Conservation (phyloP, 64 coral and sea anemone species). For the Anthopleura sola region DNA sequence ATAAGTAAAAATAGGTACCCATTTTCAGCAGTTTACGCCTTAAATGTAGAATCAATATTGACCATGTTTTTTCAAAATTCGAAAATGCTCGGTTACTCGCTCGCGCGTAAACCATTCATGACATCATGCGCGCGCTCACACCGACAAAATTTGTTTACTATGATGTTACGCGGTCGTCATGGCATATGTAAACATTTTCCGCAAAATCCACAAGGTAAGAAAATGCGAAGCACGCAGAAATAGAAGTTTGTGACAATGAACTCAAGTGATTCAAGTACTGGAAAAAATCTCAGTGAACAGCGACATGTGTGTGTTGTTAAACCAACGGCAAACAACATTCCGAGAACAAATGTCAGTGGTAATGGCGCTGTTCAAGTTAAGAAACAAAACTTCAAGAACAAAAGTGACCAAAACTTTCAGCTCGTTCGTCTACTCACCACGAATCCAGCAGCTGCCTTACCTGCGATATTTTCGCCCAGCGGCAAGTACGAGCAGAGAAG, state of each 20-base stretch:
- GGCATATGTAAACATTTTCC: background rate
- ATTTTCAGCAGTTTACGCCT: background rate
- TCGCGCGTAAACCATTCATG: background rate
- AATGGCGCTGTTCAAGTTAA: background rate
- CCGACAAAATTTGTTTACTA: background rate
- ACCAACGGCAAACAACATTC: background rate
- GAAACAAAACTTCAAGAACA: background rate
- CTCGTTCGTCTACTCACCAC: slow-evolving; percentile 58
- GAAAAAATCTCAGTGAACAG: background rate
- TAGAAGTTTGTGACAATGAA: background rate
- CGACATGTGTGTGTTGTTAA: background rate
- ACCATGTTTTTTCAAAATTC: background rate
- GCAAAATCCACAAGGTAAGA: background rate
- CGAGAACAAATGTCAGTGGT: background rate
- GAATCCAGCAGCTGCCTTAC: slow-evolving; percentile 51
- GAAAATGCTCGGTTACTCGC: background rate
- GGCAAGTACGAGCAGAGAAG: slow-evolving; percentile 30
- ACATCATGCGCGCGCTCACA: background rate
- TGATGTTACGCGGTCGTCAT: background rate
- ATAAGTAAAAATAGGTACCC: no score
- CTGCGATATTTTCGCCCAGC: slow-evolving; percentile 40
- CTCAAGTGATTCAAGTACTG: background rate
- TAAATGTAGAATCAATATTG: background rate
- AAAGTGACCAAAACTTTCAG: slow-evolving; percentile 42
- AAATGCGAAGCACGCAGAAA: background rate